Evolutionary conservation across 2,888 invertebrate genomes (phyloP), one percentile per base, ranked within the genome.

Genomic region (Scaptomyza reducta): DNA sequence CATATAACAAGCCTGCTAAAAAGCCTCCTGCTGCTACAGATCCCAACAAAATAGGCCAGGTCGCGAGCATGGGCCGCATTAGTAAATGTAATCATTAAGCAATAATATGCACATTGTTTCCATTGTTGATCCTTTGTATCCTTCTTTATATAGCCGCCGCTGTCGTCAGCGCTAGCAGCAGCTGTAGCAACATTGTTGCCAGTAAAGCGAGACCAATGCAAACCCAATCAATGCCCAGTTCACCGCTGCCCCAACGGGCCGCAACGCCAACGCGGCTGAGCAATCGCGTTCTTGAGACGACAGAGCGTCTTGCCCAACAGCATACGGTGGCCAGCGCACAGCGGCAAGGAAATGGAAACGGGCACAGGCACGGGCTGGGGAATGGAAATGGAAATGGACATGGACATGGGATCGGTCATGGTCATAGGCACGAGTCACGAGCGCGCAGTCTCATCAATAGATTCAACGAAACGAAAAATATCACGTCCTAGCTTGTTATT

Each of bases 221-320:
- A 70, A 87, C 90, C 49, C 86, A 90, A 63, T 92, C 90, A 55
- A 87, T 92, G 87, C 92, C 92, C 74, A 91, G 90, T 59, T 93
- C 93, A 3, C 90, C 90, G 59, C 68, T 86, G 68, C 87, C 85
- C 54, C 79, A 81, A 58, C 89, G 87, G 25, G 64, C 91, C 71
- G 76, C 91, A 74, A 77, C 90, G 87, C 77, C 90, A 78, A 89
- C 92, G 79, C 90, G 92, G 90, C 90, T 93, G 91, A 92, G 92
- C 68, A 91, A 91, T 77, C 91, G 92, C 31, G 91, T 92, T 11
- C 90, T 91, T 47, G 92, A 92, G 78, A 92, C 92, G 66, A 91
- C 92, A 62, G 89, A 92, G 83, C 89, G 92, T 82, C 87, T 91
- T 76, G 88, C 91, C 74, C 87, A 90, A 69, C 91, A 91, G 70